phyloP scores from a whole-genome alignment of 2,888 invertebrate species.

The Aphidius colemani region DNA sequence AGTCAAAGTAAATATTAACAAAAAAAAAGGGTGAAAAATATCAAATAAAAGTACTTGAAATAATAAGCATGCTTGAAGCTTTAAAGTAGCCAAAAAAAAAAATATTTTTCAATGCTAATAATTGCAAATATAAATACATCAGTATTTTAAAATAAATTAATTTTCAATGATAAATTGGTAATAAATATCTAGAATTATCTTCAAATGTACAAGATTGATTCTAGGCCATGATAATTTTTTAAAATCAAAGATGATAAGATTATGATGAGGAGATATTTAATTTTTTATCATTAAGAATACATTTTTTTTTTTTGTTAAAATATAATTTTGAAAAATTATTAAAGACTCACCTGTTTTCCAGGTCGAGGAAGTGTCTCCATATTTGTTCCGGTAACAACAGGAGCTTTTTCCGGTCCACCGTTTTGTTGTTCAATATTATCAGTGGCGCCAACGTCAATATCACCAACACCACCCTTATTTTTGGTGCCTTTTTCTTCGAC shows the following conservation, averaged over 20 bases:
- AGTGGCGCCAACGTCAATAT: conserved; percentile 61
- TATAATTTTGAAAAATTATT: too few relatives aligned
- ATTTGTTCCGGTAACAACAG: conserved; percentile 67
- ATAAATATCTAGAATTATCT: too few relatives aligned
- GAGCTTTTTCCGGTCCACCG: conserved; percentile 62
- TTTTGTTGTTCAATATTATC: conserved; percentile 67
- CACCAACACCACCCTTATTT: conserved; percentile 39
- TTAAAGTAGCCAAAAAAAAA: too few relatives aligned
- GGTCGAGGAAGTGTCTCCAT: conserved; percentile 66
- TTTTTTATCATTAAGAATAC: not conserved
- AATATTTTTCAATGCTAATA: too few relatives aligned
- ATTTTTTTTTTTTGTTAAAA: conserved; percentile 17
- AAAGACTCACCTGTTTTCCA: conserved; percentile 64
- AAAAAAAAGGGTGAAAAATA: too few relatives aligned
- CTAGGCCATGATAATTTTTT: not conserved
- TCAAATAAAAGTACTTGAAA: too few relatives aligned
- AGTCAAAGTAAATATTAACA: too few relatives aligned
- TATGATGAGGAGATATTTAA: not conserved
- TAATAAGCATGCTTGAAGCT: too few relatives aligned
- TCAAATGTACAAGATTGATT: too few relatives aligned
- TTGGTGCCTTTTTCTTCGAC: conserved; percentile 41
- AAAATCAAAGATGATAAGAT: not conserved
- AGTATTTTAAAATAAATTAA: too few relatives aligned
- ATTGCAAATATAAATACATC: too few relatives aligned
- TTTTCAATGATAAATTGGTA: too few relatives aligned